These are phyloP conservation scores for Diprion similis DNA, from an alignment of 1,140 invertebrate species.

Conservation along the genomic window DNA sequence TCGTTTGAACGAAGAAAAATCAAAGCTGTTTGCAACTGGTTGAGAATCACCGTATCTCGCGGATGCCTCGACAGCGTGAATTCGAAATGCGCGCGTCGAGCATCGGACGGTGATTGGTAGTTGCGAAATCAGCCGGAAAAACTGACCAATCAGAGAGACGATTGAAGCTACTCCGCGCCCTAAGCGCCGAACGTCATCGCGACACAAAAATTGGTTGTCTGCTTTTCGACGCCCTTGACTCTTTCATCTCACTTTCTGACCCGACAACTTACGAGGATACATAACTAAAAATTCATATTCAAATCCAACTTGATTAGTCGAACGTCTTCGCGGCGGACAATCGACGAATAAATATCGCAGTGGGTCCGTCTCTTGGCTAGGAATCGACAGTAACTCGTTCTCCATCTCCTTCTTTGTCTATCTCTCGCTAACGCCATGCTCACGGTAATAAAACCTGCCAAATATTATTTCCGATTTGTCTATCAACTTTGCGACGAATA, in stretches of 20 bases:
- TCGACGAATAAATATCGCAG: neutral
- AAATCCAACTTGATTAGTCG: too few relatives aligned
- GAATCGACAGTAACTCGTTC: neutral
- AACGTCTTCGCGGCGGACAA: neutral
- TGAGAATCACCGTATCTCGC: too few relatives aligned
- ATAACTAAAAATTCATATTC: neutral
- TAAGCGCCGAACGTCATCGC: neutral
- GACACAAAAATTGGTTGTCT: neutral
- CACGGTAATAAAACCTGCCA: slow-evolving; percentile 46
- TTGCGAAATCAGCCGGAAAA: neutral
- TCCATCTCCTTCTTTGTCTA: neutral
- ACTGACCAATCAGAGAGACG: neutral
- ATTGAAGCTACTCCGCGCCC: neutral
- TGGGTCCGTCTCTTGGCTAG: neutral
- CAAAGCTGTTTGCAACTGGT: too few relatives aligned
- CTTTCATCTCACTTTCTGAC: neutral
- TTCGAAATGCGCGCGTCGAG: neutral
- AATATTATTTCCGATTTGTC: neutral
- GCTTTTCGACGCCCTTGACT: neutral
- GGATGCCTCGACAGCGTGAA: too few relatives aligned
- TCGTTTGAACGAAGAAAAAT: too few relatives aligned
- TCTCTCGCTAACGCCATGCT: slow-evolving; percentile 36
- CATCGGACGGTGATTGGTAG: neutral
- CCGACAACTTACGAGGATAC: neutral
- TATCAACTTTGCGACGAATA: neutral